Evolutionary conservation across 2,888 invertebrate species (phyloP), one percentile per base, ranked within the genome.

Genomic region (Tortrix viridana): DNA sequence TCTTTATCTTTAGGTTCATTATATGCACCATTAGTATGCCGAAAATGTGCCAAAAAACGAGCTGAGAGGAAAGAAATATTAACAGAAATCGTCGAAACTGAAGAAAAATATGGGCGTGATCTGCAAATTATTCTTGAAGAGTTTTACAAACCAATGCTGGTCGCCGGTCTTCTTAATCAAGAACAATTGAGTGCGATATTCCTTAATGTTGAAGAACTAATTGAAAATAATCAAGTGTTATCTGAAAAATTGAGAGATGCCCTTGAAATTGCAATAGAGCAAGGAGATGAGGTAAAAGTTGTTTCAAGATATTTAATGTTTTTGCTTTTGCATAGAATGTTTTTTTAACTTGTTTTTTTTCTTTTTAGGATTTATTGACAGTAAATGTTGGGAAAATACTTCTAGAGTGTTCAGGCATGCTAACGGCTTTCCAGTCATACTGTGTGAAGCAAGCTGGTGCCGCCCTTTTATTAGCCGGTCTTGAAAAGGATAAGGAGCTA

Each of bases 401-500:
- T 82, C 90, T 98, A 71, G 97, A 98, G 80, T 97, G 97, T 32
- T 96, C 97, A 65, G 96, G 96, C 60, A 98, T 98, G 98, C 93
- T 99, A 72, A 96, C 97, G 77, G 97, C 97, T 41, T 99, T 98
- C 85, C 98, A 98, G 88, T 97, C 96, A 57, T 99, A 98, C 84
- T 98, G 98, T 85, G 96, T 98, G 38, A 95, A 98, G 71, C 98
- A 98, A 94, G 98, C 97, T 57, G 95, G 96, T 52, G 98, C 98
- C 38, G 97, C 97, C 68, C 90, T 98, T 58, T 92, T 98, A 44
- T 88, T 98, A 69, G 97, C 98, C 67, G 97, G 97, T 81, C 93
- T 98, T 64, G 98, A 98, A 90, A 97, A 98, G 88, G 98, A 98
- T 81, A 98, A 98, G 85, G 98, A 98, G 84, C 93, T 98, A 61